Evolutionary conservation across 2,888 invertebrate genomes (phyloP), one percentile per base, ranked within the genome.

Genomic region (Pegoplata infirma): DNA sequence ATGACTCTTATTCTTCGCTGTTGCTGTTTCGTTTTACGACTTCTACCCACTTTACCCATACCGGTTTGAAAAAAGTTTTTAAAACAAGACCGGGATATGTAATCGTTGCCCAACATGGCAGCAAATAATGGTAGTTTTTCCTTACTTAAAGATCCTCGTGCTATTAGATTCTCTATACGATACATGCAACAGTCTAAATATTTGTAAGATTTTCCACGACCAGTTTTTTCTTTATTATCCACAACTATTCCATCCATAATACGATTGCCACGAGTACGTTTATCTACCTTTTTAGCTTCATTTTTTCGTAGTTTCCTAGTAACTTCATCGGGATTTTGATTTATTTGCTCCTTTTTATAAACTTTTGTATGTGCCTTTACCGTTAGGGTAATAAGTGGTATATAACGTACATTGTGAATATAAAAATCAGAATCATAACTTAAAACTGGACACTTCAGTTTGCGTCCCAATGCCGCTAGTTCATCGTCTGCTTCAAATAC

Each of bases 401-500:
- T 94, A 83, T 96, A 97, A 1, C 91, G 89, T 0, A 96, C 93
- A 89, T 96, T 94, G 88, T 94, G 96, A 81, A 98, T 94, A 85
- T 94, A 97, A 90, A 97, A 98, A 90, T 98, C 98, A 0, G 98
- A 98, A 89, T 98, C 98, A 83, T 94, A 95, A 85, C 97, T 97
- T 3, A 98, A 88, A 2, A 98, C 94, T 0, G 98, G 97, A 84
- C 97, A 97, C 44, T 94, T 91, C 2, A 97, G 90, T 69, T 92
- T 91, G 81, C 93, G 92, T 0, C 97, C 96, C 82, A 98, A 88
- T 0, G 94, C 93, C 0, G 97, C 97, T 67, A 97, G 93, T 85
- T 96, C 95, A 82, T 94, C 93, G 87, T 98, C 98, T 1, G 97
- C 97, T 89, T 98, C 98, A 88, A 94, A 96, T 82, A 94, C 92